phyloP scores from a whole-genome alignment of 2,888 invertebrate species.

The Acleris sparsana region DNA sequence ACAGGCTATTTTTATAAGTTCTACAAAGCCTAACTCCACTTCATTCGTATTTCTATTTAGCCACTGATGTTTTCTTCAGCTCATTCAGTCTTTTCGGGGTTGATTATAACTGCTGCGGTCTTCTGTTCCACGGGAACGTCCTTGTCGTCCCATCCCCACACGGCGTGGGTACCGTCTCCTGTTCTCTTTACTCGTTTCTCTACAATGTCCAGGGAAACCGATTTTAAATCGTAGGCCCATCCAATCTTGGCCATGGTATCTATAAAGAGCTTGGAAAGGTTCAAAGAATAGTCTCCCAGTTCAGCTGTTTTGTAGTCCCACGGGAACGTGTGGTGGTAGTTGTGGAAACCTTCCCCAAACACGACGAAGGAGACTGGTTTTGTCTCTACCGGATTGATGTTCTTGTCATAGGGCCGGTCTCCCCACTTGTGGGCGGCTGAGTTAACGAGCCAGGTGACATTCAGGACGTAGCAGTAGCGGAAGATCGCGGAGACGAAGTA shows the following conservation, averaged over 20 bases:
- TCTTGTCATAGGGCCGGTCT: constrained; percentile 88
- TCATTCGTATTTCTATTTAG: background rate
- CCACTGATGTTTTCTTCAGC: background rate
- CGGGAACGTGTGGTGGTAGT: constrained; percentile 93
- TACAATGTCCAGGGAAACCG: constrained; percentile 87
- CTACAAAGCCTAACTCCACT: no score
- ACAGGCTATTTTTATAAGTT: no score
- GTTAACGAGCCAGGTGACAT: constrained; percentile 95
- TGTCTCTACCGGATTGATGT: constrained; percentile 89
- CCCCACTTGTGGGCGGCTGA: constrained; percentile 93
- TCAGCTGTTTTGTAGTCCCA: constrained; percentile 94
- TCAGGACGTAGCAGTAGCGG: constrained; percentile 90
- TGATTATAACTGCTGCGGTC: constrained; percentile 48
- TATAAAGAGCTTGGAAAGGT: constrained; percentile 89
- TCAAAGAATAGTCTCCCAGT: constrained; percentile 87
- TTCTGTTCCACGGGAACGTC: constrained; percentile 62
- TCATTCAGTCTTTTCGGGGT: constrained; percentile 55
- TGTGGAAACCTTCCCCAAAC: constrained; percentile 93
- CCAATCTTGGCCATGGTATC: constrained; percentile 92
- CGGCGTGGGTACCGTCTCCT: constrained; percentile 88
- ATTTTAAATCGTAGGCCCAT: constrained; percentile 94
- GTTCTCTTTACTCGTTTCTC: constrained; percentile 88
- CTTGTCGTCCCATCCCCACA: constrained; percentile 90
- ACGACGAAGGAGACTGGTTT: constrained; percentile 85
- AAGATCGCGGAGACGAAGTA: constrained; percentile 88